A percentile compares a stretch with the other conserved stretches of the same genome.
Evolutionary conservation across 2,797 vertebrate species (phyloP).

Genomic region (Acrossocheilus wenchowensis): DNA sequence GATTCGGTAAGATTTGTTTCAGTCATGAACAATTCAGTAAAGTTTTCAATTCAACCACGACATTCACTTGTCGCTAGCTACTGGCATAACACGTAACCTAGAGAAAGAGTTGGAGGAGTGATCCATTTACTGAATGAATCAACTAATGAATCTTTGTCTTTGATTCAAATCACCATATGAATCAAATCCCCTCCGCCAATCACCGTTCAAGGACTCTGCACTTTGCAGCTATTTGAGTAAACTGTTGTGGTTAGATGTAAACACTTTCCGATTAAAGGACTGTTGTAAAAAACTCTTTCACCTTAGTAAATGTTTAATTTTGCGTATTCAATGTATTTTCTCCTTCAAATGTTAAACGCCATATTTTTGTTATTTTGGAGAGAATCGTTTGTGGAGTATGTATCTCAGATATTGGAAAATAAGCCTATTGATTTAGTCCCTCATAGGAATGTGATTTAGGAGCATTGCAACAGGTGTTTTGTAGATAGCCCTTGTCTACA

Average conservation of each 20-base stretch:
- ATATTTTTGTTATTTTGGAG: neutral
- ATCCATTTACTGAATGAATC: too few relatives aligned
- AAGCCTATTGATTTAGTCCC: neutral
- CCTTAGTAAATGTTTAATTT: too few relatives aligned
- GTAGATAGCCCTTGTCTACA: too few relatives aligned
- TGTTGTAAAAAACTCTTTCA: too few relatives aligned
- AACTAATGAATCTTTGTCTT: too few relatives aligned
- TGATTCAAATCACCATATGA: too few relatives aligned
- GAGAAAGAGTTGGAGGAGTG: too few relatives aligned
- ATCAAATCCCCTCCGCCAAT: too few relatives aligned
- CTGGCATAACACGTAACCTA: too few relatives aligned
- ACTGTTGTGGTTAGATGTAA: neutral
- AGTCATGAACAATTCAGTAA: too few relatives aligned
- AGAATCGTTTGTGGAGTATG: neutral
- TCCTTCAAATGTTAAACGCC: neutral
- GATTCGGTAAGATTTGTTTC: neutral
- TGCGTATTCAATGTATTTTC: neutral
- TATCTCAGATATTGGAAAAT: neutral
- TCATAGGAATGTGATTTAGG: neutral
- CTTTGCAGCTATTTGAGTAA: neutral
- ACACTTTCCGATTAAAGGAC: neutral
- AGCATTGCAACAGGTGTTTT: slow-evolving; percentile 17
- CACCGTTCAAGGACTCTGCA: neutral
- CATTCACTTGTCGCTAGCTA: too few relatives aligned
- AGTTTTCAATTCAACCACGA: too few relatives aligned